Base-by-base conservation (phyloP, 2,888 invertebrate genomes). In the Drosophila conformis region DNA sequence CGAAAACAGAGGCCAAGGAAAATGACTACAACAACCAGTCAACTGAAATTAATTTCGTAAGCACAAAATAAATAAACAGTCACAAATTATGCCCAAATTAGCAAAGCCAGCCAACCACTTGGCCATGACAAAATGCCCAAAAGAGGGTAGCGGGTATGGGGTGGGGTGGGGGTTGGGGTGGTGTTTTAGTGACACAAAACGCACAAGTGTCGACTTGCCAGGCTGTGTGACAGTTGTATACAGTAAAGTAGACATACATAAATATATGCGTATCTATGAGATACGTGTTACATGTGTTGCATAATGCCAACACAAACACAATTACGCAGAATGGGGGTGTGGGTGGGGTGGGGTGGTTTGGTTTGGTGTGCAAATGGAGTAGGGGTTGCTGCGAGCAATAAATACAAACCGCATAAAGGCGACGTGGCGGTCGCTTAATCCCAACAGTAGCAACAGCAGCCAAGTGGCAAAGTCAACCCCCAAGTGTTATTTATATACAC, bases 341-440 rank as follows among this genome's bases (percentile, higher is more conserved):
- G 25, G 35, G 29, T 21, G 33, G 15, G 0, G 2, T 29, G 54
- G 13, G 5, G 6, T 18, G 27, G 36, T n/a, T n/a, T n/a, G n/a
- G 1, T 1, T 1, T 35, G 46, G 13, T 33, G 36, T 10, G 48
- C 49, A 46, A 8, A 2, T 46, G 25, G 49, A 42, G 51, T 4
- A 6, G 13, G 60, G 46, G 35, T 59, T 29, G 59, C 74, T 29
- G 49, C 57, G 31, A 68, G 87, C 88, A 89, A 91, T 92, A 92
- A 92, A 92, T 91, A 92, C 87, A 89, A 92, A 91, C 92, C 92
- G 88, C 91, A 92, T 87, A 90, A 91, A 91, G 85, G 84, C 78
- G 75, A 59, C 59, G 83, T 83, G 66, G 65, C 73, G 74, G 68
- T 71, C 73, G 89, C 80, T 84, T 89, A 91, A 90, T 86, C 90